Evolutionary conservation across 2,797 vertebrate genomes (phyloP).

Genomic region (Anabas testudineus): DNA sequence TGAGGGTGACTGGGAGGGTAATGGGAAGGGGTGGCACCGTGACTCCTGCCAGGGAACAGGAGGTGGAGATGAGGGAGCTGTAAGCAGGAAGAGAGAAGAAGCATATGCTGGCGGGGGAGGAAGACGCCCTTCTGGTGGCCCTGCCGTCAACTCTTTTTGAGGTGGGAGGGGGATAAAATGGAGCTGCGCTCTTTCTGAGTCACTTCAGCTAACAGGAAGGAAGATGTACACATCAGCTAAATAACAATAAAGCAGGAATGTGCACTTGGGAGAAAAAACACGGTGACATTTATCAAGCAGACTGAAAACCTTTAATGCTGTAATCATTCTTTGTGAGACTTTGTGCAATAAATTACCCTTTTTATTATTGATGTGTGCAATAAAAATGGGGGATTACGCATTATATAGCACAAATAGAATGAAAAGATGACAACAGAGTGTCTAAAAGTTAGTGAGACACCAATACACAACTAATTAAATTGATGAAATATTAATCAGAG

Average conservation of each 20-base stretch:
- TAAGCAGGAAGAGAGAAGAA: slow-evolving; percentile 43
- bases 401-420: slow-evolving; percentile 32
- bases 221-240: slow-evolving; percentile 41
- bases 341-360: slow-evolving; percentile 23
- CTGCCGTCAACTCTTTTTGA: slow-evolving; percentile 46
- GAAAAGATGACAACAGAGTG: slow-evolving; percentile 38
- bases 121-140: slow-evolving; percentile 59
- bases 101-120: slow-evolving; percentile 45
- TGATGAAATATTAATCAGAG: slow-evolving; percentile 55
- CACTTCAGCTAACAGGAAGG: slow-evolving; percentile 40
- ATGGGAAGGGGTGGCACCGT: slow-evolving; percentile 56
- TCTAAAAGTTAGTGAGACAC: slow-evolving; percentile 24
- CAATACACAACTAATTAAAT: slow-evolving; percentile 44
- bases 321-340: slow-evolving; percentile 32
- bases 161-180: slow-evolving; percentile 26
- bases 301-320: slow-evolving; percentile 41
- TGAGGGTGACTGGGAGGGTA: slow-evolving; percentile 57
- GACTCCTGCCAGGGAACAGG: slow-evolving; percentile 38
- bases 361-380: slow-evolving; percentile 31
- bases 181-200: slow-evolving; percentile 34
- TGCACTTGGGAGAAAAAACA: slow-evolving; percentile 6
- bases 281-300: slow-evolving; percentile 41
- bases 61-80: slow-evolving; percentile 53
- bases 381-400: slow-evolving; percentile 3
- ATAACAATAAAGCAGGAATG: slow-evolving; percentile 17